A percentile compares a stretch with the other conserved stretches of the same genome.
Conservation (phyloP, 2,888 invertebrate species). For the Chromoteleia sp. region DNA sequence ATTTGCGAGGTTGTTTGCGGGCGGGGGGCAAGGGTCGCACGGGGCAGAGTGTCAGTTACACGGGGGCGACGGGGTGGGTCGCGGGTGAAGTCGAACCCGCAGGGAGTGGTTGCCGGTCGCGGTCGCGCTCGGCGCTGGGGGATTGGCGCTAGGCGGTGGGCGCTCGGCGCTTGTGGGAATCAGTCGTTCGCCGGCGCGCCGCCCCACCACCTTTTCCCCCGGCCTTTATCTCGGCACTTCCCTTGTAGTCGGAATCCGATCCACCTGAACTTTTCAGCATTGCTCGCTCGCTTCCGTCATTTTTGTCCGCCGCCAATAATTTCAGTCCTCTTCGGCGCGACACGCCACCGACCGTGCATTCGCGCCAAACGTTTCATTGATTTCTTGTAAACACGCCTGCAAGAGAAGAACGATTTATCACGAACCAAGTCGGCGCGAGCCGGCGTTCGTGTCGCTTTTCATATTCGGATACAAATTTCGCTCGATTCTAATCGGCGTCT, state of each 20-base stretch:
- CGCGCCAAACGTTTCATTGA: slow-evolving; percentile 52
- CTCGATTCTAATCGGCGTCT: background rate
- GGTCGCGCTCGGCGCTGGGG: slow-evolving; percentile 1
- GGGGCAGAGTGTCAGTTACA: too few relatives aligned
- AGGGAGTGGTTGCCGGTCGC: too few relatives aligned
- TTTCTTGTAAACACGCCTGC: slow-evolving; percentile 48
- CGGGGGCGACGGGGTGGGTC: too few relatives aligned
- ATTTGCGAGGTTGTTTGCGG: too few relatives aligned
- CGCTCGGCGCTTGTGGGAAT: slow-evolving; percentile 1
- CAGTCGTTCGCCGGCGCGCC: background rate
- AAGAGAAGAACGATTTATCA: slow-evolving; percentile 40
- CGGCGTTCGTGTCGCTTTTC: background rate
- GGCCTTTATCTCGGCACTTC: slow-evolving; percentile 28
- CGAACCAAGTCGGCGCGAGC: background rate
- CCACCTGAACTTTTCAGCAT: slow-evolving; percentile 53
- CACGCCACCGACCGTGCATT: slow-evolving; percentile 34
- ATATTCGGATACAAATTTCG: slow-evolving; percentile 5
- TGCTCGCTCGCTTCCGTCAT: slow-evolving; percentile 42
- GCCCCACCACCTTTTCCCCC: slow-evolving; percentile 9
- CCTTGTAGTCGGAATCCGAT: slow-evolving; percentile 29
- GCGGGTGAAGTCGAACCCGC: too few relatives aligned
- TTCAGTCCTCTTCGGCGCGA: slow-evolving; percentile 30
- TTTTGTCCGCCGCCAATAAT: slow-evolving; percentile 26
- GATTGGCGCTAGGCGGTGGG: too few relatives aligned
- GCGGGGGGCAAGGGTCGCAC: too few relatives aligned